Base-by-base conservation (phyloP, 2,797 vertebrate species). In the Falco columbarius region DNA sequence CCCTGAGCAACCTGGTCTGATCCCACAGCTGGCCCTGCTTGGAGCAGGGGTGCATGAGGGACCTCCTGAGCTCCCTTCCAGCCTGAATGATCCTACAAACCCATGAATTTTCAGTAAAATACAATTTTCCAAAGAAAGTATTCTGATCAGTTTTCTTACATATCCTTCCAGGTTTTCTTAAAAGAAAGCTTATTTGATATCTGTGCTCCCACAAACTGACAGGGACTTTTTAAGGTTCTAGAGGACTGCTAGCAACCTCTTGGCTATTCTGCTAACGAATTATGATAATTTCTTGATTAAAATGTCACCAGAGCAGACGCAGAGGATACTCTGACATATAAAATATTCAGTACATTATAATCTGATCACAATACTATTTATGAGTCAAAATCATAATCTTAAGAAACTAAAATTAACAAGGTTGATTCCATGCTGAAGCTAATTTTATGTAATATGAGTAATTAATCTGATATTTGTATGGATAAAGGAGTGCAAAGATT, bases 361-460 rank as follows among this genome's bases (percentile, higher is more conserved):
- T 70, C 44, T 38, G 36, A 80, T 75, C 36, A 61, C 51, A 81
- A 55, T 88, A 76, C 56, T 89, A 68, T 77, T 89, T 87, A 77
- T 77, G 44, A 90, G 14, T 74, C 67, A 93, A 94, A 85, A 93
- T 73, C 40, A 9, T 58, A 73, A 77, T 21, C 14, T 44, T 46
- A 46, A 61, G 21, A 93, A 86, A 86, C 29, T 63, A 84, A 94
- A 96, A 86, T 83, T 79, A 94, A 75, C 38, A 79, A 81, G 12
- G 36, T 46, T 73, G 40, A 81, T 76, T 89, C 29, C 56, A 61
- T 36, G 34, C 26, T 71, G 58, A 76, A 62, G 12, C 4, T 93
- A 79, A 81, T 89, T 90, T 89, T 66, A 79, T 12, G 12, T 71
- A 73, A 75, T 29, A 16, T 66, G 12, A 81, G 42, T 72, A 89